Evolutionary conservation across 2,797 vertebrate species (phyloP), one percentile per base, ranked within the genome.

Genomic region (Bovichtus diacanthus): DNA sequence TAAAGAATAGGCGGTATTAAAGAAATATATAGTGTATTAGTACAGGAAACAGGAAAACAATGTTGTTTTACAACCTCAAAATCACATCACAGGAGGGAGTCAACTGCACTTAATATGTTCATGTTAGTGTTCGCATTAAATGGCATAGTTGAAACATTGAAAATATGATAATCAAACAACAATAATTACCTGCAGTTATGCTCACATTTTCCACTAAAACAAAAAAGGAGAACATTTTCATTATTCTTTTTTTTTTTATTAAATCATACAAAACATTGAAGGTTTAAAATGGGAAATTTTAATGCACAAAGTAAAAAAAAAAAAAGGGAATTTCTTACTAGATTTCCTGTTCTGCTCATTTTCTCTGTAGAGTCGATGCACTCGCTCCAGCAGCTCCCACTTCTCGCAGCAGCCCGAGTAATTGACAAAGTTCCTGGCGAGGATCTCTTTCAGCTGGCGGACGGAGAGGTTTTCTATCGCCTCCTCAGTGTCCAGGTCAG

Each of bases 341-440:
- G 97, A 97, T 88, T 95, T 97, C 84, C 97, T 95, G 93, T 99
- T 99, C 82, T 96, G 96, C 91, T 98, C 95, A 0, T 95, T 97
- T 79, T 99, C 98, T 84, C 95, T 94, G 95, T 98, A 99, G 2
- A 99, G 95, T 7, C 97, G 95, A 89, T 96, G 97, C 63, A 99
- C 98, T 84, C 97, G 96, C 88, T 99, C 98, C 88, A 99, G 94
- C 67, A 99, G 96, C 91, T 99, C 98, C 98, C 98, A 99, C 84
- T 99, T 99, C 91, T 99, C 98, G 81, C 98, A 99, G 93, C 98
- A 99, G 90, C 98, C 98, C 0, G 97, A 99, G 88, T 97, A 99
- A 94, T 96, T 99, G 90, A 99, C 98, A 79, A 99, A 99, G 78
- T 99, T 99, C 80, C 97, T 95, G 5, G 98, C 96, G 0, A 99